phyloP scores from a whole-genome alignment of 2,888 invertebrate species.

The Hyalella azteca region DNA sequence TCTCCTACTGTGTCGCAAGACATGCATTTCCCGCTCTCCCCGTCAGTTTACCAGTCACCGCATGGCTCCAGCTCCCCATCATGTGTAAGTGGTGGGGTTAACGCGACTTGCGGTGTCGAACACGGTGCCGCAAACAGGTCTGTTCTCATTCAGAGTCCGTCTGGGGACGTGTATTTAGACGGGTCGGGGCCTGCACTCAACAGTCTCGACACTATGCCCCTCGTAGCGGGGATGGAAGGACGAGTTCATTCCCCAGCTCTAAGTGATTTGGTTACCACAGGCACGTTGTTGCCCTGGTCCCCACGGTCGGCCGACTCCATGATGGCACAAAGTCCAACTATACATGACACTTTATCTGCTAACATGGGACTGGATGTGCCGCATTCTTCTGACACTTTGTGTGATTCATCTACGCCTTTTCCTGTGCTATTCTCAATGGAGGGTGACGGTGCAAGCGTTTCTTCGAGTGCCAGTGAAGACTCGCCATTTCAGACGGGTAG shows the following conservation, averaged over 20 bases:
- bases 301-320: constrained; percentile 57
- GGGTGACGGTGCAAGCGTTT: constrained; percentile 57
- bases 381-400: constrained; percentile 55
- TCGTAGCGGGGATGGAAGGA: constrained; percentile 51
- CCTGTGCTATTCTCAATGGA: constrained; percentile 58
- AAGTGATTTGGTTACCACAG: constrained; percentile 56
- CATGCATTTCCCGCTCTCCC: constrained; percentile 21
- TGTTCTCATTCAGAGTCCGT: constrained; percentile 40
- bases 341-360: constrained; percentile 57
- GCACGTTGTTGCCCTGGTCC: constrained; percentile 57
- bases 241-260: constrained; percentile 53
- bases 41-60: constrained; percentile 31
- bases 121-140: neutral
- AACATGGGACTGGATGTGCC: constrained; percentile 57
- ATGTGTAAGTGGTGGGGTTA: neutral
- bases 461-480: constrained; percentile 57
- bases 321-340: constrained; percentile 57
- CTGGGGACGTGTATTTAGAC: constrained; percentile 57
- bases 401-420: constrained; percentile 57
- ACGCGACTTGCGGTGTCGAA: neutral
- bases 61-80: neutral
- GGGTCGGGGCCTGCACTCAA: constrained; percentile 50
- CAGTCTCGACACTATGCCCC: constrained; percentile 48
- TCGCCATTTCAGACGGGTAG: constrained; percentile 10
- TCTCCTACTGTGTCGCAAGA: constrained; percentile 43